Evolutionary conservation across 2,113 vertebrate species (phyloP).

Genomic region (Callochromis pleurospilus): DNA sequence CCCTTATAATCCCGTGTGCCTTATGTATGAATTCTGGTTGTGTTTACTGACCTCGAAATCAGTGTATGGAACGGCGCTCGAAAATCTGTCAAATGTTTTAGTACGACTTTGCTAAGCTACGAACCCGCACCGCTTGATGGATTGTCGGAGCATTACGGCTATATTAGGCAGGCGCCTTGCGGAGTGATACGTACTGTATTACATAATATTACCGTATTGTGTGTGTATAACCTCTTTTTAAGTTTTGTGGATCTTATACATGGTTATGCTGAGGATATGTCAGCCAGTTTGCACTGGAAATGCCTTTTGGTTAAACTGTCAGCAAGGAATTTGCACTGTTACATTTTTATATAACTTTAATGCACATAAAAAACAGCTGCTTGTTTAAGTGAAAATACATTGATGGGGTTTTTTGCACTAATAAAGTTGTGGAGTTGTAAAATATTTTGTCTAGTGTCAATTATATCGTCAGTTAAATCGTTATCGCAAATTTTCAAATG

Average conservation of each 20-base stretch:
- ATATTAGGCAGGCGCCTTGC: accelerated
- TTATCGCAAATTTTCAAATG: not conserved
- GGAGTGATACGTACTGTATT: no score
- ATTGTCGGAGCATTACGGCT: no score
- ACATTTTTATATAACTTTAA: not conserved
- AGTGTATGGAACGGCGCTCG: no score
- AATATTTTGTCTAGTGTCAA: not conserved
- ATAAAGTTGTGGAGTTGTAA: not conserved
- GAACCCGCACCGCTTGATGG: no score
- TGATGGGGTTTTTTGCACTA: not conserved
- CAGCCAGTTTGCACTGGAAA: not conserved
- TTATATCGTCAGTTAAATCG: not conserved
- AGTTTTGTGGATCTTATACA: not conserved
- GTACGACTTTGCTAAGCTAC: no score
- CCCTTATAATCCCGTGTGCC: no score
- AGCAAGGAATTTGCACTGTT: not conserved
- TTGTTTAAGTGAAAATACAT: not conserved
- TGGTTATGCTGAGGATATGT: not conserved
- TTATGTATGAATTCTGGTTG: no score
- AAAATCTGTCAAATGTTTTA: no score
- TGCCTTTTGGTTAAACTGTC: not conserved
- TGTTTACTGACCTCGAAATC: no score
- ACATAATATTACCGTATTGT: no score
- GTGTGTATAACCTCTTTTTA: not conserved
- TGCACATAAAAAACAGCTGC: no score